Evolutionary conservation across 2,797 vertebrate species (phyloP).

Genomic region (Phrynocephalus forsythii): DNA sequence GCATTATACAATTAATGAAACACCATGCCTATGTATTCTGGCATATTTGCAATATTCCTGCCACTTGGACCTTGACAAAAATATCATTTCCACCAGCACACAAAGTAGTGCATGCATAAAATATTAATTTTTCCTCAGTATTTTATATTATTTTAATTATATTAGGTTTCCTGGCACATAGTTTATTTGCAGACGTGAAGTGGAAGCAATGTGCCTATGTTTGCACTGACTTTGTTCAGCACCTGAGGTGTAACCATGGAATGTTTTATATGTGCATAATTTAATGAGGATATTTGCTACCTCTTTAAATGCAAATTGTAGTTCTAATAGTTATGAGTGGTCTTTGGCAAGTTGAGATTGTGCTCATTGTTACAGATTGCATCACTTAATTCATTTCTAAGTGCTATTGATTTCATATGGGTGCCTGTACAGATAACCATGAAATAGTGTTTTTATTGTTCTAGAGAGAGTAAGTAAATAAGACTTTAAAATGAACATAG

Average conservation of each 20-base stretch:
- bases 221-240: conserved; percentile 41
- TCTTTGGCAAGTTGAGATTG: not conserved
- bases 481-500: not conserved
- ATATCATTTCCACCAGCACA: conserved; percentile 43
- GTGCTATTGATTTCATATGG: conserved; percentile 37
- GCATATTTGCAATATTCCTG: conserved; percentile 60
- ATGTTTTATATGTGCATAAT: conserved; percentile 45
- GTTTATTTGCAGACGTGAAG: conserved; percentile 48
- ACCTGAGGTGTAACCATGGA: not conserved
- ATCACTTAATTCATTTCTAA: conserved; percentile 36
- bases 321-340: not conserved
- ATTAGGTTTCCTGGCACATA: conserved; percentile 44
- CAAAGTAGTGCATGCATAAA: conserved; percentile 29
- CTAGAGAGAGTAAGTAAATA: conserved; percentile 47
- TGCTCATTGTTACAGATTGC: conserved; percentile 31
- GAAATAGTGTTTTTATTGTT: conserved; percentile 40
- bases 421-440: not conserved
- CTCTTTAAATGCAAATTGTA: conserved; percentile 44
- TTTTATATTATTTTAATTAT: conserved; percentile 60
- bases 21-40: conserved; percentile 39
- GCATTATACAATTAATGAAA: conserved; percentile 46
- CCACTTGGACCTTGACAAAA: conserved; percentile 53
- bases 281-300: conserved; percentile 30
- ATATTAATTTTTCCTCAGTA: conserved; percentile 44
- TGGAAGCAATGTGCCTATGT: conserved; percentile 40